Evolutionary conservation across 2,113 vertebrate species (phyloP), one percentile per base, ranked within the genome.

Genomic region (Channa maculata): DNA sequence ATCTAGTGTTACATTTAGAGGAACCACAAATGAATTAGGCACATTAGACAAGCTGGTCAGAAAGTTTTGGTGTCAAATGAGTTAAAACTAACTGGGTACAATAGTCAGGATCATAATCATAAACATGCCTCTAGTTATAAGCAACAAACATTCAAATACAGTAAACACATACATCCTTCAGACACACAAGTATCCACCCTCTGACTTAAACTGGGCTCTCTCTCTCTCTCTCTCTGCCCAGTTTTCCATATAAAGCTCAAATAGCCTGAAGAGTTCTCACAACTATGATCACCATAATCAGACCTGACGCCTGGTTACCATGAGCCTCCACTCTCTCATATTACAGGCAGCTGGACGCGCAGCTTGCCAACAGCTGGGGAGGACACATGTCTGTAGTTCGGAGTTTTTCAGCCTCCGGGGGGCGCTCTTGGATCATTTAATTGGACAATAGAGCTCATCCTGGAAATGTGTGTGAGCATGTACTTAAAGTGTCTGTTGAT

Each of bases 231-330:
- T 61, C 52, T 63, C 65, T 12, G 59, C 66, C 75, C 72, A 81
- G 14, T 79, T 79, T 89, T 78, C 84, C 92, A 88, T 86, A 90
- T 91, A 82, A 53, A 79, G 89, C 95, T 59, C 77, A 64, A 80
- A 79, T 90, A 90, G 95, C 93, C 94, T 91, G 89, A 86, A 83
- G 91, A 92, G 91, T 84, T 88, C 89, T 94, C 90, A 92, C 92
- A 93, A 80, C 89, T 81, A 91, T 94, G 94, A 96, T 96, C 92
- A 96, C 94, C 93, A 92, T 96, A 96, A 97, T 96, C 95, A 96
- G 92, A 94, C 89, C 87, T 95, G 93, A 93, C 91, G 94, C 88
- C 89, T 95, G 92, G 93, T 95, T 95, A 95, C 92, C 94, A 95
- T 93, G 92, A 93, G 91, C 86, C 92, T 94, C 94, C 52, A 39